phyloP scores from a whole-genome alignment of 2,113 vertebrate species.

The Sula dactylatra region DNA sequence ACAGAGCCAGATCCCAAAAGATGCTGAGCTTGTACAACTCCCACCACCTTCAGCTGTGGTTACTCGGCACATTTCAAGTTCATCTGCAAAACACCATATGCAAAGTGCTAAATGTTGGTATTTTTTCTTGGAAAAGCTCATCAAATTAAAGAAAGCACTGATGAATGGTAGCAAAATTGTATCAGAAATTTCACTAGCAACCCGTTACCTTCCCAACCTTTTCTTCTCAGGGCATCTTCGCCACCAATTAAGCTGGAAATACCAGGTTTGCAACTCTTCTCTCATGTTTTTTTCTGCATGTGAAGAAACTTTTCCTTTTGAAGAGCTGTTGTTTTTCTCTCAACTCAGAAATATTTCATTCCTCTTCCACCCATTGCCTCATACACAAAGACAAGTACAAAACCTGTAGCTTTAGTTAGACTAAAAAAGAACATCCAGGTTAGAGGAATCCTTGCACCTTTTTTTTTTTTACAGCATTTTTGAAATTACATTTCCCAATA shows the following conservation, averaged over 20 bases:
- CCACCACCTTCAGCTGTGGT: conserved; percentile 19
- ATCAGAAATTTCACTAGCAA: background rate
- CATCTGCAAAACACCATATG: background rate
- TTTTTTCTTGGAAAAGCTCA: background rate
- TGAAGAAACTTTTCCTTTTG: background rate
- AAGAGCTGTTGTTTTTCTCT: background rate
- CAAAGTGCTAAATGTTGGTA: background rate
- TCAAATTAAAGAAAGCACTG: background rate
- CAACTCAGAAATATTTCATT: background rate
- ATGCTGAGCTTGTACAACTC: conserved; percentile 24
- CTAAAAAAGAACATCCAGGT: background rate
- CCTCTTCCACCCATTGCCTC: background rate
- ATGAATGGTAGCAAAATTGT: background rate
- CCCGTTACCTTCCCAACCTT: background rate
- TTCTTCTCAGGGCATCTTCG: background rate
- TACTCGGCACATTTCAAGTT: conserved; percentile 10
- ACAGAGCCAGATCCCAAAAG: conserved; percentile 24
- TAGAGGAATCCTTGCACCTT: background rate
- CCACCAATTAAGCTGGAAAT: background rate
- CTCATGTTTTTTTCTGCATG: background rate
- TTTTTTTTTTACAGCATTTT: background rate
- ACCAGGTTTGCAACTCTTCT: background rate
- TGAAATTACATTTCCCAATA: background rate
- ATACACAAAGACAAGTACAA: background rate
- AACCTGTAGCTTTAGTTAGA: background rate